phyloP scores from a whole-genome alignment of 2,888 invertebrate genomes.

The Drosophila mimica region DNA sequence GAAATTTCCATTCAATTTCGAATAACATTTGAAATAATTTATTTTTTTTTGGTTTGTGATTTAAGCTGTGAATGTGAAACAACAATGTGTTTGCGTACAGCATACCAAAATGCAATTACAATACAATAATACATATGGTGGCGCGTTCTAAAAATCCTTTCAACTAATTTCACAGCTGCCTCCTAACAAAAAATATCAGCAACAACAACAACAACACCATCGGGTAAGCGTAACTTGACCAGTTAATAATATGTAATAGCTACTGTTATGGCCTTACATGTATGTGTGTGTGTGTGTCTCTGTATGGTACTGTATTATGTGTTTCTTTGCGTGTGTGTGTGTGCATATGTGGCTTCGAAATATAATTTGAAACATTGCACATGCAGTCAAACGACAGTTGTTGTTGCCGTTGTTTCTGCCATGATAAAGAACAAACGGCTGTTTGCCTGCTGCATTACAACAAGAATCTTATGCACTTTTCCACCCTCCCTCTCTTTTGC shows the following conservation, averaged over 20 bases:
- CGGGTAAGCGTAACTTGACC: slow-evolving; percentile 58
- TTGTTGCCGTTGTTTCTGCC: slow-evolving; percentile 23
- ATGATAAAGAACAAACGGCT: slow-evolving; percentile 72
- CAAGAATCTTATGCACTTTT: slow-evolving; percentile 39
- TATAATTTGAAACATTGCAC: slow-evolving; percentile 57
- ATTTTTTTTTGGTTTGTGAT: slow-evolving; percentile 19
- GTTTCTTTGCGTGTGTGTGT: slow-evolving; percentile 20
- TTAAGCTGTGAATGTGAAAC: slow-evolving; percentile 38
- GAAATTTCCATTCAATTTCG: slow-evolving; percentile 32
- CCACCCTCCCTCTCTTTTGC: slow-evolving; percentile 42
- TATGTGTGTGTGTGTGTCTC: neutral
- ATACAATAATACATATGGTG: slow-evolving; percentile 17
- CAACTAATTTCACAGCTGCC: slow-evolving; percentile 37
- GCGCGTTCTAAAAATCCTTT: slow-evolving; percentile 25
- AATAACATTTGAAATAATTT: slow-evolving; percentile 30
- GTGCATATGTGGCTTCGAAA: slow-evolving; percentile 60
- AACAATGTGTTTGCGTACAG: slow-evolving; percentile 20
- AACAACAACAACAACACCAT: slow-evolving; percentile 24
- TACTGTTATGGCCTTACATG: slow-evolving; percentile 24
- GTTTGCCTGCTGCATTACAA: slow-evolving; percentile 54
- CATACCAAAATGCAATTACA: slow-evolving; percentile 46
- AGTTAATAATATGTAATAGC: slow-evolving; percentile 56
- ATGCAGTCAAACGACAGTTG: slow-evolving; percentile 21
- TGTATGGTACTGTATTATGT: slow-evolving; percentile 1
- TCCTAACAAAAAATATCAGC: slow-evolving; percentile 12